Evolutionary conservation across 2,113 vertebrate species (phyloP), one percentile per base, ranked within the genome.

Genomic region (Colaptes auratus): DNA sequence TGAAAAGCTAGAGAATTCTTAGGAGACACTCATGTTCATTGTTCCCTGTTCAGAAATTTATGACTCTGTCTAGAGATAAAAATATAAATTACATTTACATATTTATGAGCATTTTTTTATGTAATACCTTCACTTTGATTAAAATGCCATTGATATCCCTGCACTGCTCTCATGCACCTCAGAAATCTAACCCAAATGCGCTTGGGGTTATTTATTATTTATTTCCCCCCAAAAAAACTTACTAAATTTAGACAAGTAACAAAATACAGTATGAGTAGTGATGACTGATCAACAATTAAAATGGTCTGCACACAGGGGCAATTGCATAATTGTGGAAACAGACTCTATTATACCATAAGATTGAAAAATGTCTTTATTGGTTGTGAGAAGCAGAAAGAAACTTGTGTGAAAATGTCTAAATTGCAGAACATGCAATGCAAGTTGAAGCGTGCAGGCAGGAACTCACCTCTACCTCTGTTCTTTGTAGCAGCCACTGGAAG

Each of bases 391-490:
- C 20, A 81, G 61, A 36, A 83, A 77, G 63, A 74, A 69, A 50
- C 59, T 71, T 48, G 19, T 27, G 64, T 88, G 76, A 61, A 90
- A 94, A 90, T 16, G 48, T 0, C 4, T 55, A 61, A 89, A 85
- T 90, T 96, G 95, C 93, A 94, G 85, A 95, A 75, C 87, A 96
- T 96, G 90, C 93, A 92, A 65, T 53, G 67, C 69, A 92, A 96
- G 94, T 31, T 91, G 94, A 97, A 92, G 88, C 92, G 90, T 18
- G 59, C 83, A 95, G 78, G 88, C 81, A 88, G 42, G 90, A 95
- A 97, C 98, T 98, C 97, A 98, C 98, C 98, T 98, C 98, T 98
- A 89, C 74, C 46, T 98, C 97, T 98, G 97, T 70, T 98, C 97
- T 98, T 98, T 93, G 98, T 97, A 95, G 98, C 98, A 98, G 97